Evolutionary conservation across 2,113 vertebrate species (phyloP), one percentile per base, ranked within the genome.

Genomic region (Hydrochoerus hydrochaeris): DNA sequence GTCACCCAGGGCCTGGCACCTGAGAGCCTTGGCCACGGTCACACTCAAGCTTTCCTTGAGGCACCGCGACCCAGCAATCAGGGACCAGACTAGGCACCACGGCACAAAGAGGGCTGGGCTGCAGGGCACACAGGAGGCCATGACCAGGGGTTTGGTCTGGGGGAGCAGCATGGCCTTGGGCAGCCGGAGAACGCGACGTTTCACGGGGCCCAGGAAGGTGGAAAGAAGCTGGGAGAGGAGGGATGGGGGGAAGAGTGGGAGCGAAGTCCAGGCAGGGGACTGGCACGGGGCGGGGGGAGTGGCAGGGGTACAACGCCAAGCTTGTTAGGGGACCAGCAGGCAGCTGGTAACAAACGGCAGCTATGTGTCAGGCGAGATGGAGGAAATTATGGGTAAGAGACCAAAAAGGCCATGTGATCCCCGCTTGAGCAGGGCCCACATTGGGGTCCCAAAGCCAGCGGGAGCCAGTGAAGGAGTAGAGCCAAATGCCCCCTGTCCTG

Each of bases 71-170:
- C 28, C 54, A 14, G 35, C 12, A 44, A 13, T 69, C 41, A 38
- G 57, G 30, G 6, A 7, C 16, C 57, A 57, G n/a, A 88, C 24
- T 17, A 44, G 35, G 73, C n/a, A 13, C 69, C 8, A 44, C 35
- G 8, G 54, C 22, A 4, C 54, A 13, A 49, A 69, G 67, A 32
- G 49, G 65, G 49, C 32, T 60, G 12, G 32, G 73, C 4, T 0
- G 57, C 52, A 71, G n/a, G 52, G 13, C 0, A 0, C 14, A 6
- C 17, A 26, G 3, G 35, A 44, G 13, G 32, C 38, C 35, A 1
- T 7, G 52, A 69, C 52, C 3, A 2, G 28, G 57, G 57, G 24
- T 19, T 20, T 7, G 77, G 41, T n/a, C 82, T 58, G 22, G n/a
- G 62, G 85, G 54, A 65, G 87, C 32, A 58, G 71, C 2, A 0